These are phyloP conservation scores for Diglossa brunneiventris DNA, from an alignment of 2,113 vertebrate genomes.

Conservation along the genomic window DNA sequence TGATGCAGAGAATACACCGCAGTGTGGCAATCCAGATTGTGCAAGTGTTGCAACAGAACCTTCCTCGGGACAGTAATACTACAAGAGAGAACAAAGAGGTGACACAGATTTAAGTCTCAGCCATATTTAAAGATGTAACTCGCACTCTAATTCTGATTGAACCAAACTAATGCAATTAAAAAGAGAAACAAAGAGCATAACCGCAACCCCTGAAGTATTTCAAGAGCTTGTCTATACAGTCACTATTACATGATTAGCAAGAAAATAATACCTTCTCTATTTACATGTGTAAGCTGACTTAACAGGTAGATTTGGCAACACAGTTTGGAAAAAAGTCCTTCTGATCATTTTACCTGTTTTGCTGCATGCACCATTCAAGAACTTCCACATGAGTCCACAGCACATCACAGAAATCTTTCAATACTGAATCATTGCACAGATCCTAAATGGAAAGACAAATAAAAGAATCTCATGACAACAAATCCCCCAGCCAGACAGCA, in stretches of 20 bases:
- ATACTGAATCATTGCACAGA: constrained; percentile 78
- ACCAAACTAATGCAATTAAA: neutral
- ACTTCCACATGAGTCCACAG: constrained; percentile 86
- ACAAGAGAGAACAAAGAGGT: constrained; percentile 18
- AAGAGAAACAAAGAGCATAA: neutral
- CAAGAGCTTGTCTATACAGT: neutral
- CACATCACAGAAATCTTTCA: constrained; percentile 86
- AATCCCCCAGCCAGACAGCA: neutral
- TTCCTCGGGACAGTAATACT: constrained; percentile 77
- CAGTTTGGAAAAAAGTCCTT: neutral
- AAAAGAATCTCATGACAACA: neutral
- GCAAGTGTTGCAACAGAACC: constrained; percentile 83
- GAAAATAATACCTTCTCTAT: neutral
- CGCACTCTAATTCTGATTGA: neutral
- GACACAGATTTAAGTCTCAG: neutral
- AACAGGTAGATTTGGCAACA: neutral
- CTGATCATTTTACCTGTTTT: constrained; percentile 75
- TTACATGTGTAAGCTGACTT: neutral
- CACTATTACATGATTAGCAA: neutral
- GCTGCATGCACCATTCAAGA: constrained; percentile 90
- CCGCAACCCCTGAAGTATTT: neutral
- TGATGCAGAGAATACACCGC: constrained; percentile 89
- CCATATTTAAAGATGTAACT: neutral
- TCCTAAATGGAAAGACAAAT: constrained; percentile 51
- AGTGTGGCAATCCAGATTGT: constrained; percentile 88